Base-by-base conservation (phyloP, 1,140 invertebrate genomes). In the Vanessa atalanta region DNA sequence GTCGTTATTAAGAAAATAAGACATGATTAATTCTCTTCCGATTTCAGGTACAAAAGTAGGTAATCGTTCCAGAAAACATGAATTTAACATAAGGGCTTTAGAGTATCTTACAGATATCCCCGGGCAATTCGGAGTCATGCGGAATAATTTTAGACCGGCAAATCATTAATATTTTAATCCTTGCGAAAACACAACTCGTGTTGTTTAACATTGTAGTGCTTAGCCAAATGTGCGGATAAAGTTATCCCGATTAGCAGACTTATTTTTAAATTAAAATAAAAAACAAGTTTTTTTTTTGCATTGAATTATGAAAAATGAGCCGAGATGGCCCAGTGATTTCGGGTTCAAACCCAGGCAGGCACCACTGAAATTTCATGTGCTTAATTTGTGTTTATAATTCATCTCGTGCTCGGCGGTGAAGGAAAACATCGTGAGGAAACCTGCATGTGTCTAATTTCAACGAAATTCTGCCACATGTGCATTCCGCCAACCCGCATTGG, bases 111-210 rank as follows among this genome's bases (percentile, higher is more conserved):
- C 65, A 50, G 16, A n/a, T 68, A 57, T 70, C 73, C 72, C 67
- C 55, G 20, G 67, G 70, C 76, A 48, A 64, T 55, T 69, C 15
- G 26, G 64, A 66, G 64, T 26, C 70, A 78, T 78, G 77, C 61
- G 65, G 75, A 74, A 79, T 76, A 76, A 79, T 79, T 79, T 73
- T 50, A 48, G 16, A 61, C 57, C 57, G 55, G 55, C 67, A 61
- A 48, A 63, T 57, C 67, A 70, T 75, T 50, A 70, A 70, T 70
- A 70, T 70, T 70, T 70, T 70, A 70, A 63, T 70, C 68, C 68
- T 11, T 60, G 14, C 43, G 63, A 65, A 65, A 65, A 65, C 37
- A 65, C 16, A 60, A 12, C 47, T 65, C 43, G 23, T 3, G 55
- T 61, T 15, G 23, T 13, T 37, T 43, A 61, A 61, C 57, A 61